Percentiles rank a stretch among this genome's conserved stretches.
Evolutionary conservation across 2,113 vertebrate genomes (phyloP).

Genomic region (Nothobranchius furzeri): DNA sequence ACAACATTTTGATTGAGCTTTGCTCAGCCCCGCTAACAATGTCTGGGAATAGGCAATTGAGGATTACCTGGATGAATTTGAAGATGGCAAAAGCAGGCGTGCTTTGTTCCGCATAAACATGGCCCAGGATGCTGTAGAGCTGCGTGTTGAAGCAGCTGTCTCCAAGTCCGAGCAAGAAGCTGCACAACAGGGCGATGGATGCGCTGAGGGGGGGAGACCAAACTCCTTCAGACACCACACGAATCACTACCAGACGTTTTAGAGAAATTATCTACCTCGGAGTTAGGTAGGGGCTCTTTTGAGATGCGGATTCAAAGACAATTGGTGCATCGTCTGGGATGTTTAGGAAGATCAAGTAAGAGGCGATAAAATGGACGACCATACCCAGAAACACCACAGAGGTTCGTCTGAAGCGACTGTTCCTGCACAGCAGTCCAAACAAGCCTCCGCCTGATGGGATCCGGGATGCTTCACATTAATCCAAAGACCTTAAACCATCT

Average conservation of each 20-base stretch:
- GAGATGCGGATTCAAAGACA: constrained; percentile 81
- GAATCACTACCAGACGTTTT: neutral
- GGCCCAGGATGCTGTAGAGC: constrained; percentile 93
- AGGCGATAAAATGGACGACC: constrained; percentile 90
- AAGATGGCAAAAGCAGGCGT: constrained; percentile 94
- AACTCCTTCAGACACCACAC: neutral
- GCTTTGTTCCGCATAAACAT: constrained; percentile 89
- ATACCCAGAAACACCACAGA: constrained; percentile 93
- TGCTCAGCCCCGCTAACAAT: constrained; percentile 45
- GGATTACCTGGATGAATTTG: constrained; percentile 96
- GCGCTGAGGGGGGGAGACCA: constrained; percentile 74
- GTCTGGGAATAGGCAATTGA: constrained; percentile 25
- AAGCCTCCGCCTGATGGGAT: constrained; percentile 85
- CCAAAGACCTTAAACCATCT: neutral
- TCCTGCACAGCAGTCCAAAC: constrained; percentile 93
- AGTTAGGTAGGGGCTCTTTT: constrained; percentile 82
- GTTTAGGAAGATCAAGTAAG: constrained; percentile 95
- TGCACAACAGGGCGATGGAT: constrained; percentile 91
- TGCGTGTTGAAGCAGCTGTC: constrained; percentile 99
- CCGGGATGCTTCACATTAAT: neutral
- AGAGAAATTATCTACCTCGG: constrained; percentile 80
- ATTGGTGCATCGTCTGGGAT: constrained; percentile 89
- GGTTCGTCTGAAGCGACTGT: constrained; percentile 87
- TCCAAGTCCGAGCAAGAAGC: constrained; percentile 92
- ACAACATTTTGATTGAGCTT: constrained; percentile 40